These are phyloP conservation scores for Heteromurus nitidus DNA, from an alignment of 2,888 invertebrate genomes.

Conservation along the genomic window DNA sequence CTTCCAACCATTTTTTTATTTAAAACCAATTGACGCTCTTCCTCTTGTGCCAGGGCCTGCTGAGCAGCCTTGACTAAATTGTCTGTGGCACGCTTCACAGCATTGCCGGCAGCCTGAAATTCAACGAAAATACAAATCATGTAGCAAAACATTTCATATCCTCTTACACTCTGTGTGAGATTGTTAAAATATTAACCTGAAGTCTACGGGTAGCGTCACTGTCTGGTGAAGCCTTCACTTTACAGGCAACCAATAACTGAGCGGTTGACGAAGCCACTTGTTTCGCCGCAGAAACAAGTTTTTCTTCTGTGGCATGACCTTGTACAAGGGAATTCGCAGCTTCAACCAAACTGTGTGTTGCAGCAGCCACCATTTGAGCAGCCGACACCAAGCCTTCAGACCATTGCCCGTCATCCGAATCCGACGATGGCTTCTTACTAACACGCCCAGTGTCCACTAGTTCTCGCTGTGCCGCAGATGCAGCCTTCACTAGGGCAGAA, in stretches of 20 bases:
- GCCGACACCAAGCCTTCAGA: constrained; percentile 97
- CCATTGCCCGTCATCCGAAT: constrained; percentile 98
- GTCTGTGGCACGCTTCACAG: constrained; percentile 98
- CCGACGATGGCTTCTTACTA: constrained; percentile 86
- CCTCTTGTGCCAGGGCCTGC: constrained; percentile 92
- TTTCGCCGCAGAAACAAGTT: constrained; percentile 95
- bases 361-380: constrained; percentile 96
- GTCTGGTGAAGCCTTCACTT: constrained; percentile 98
- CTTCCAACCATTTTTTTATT: constrained; percentile 96
- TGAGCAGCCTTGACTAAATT: constrained; percentile 96
- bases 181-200: constrained; percentile 78
- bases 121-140: too few relatives aligned
- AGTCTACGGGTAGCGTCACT: constrained; percentile 94
- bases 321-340: constrained; percentile 97
- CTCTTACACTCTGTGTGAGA: too few relatives aligned
- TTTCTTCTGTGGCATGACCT: constrained; percentile 93
- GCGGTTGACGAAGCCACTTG: constrained; percentile 98
- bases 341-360: constrained; percentile 94
- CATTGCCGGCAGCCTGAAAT: constrained; percentile 91
- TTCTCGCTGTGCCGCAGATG: constrained; percentile 97
- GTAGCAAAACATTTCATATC: constrained; percentile 56
- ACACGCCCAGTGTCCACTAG: constrained; percentile 92
- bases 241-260: constrained; percentile 97
- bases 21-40: constrained; percentile 92
- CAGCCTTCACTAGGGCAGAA: constrained; percentile 95